Conservation (phyloP, 1,140 invertebrate species). For the Spodoptera litura region DNA sequence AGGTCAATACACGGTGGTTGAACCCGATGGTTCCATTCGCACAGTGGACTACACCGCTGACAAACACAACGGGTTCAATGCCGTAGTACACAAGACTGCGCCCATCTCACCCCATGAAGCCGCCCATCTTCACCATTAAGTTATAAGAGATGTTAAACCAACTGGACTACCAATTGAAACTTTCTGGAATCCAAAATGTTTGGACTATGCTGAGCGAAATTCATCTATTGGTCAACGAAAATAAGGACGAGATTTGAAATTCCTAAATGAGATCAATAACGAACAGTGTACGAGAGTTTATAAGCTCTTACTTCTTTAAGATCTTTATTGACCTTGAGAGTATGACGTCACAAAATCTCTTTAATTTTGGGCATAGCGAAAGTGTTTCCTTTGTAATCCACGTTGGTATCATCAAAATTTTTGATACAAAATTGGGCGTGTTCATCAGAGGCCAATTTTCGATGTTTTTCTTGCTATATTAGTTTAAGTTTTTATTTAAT, state of each 20-base stretch:
- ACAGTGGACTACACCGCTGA: slow-evolving; percentile 91
- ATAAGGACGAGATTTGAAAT: too few relatives aligned
- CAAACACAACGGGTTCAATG: slow-evolving; percentile 89
- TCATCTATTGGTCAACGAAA: too few relatives aligned
- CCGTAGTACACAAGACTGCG: slow-evolving; percentile 85
- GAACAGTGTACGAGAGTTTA: too few relatives aligned
- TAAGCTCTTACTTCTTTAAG: too few relatives aligned
- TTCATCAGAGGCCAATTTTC: slow-evolving; percentile 41
- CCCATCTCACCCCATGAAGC: slow-evolving; percentile 78
- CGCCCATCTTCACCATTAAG: slow-evolving; percentile 60
- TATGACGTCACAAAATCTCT: neutral
- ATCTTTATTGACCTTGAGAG: too few relatives aligned
- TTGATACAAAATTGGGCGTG: slow-evolving; percentile 1
- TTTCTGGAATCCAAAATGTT: neutral
- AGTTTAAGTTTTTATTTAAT: slow-evolving; percentile 12
- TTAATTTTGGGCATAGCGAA: neutral
- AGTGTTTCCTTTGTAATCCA: neutral
- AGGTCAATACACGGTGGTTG: slow-evolving; percentile 89
- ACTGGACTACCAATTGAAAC: slow-evolving; percentile 3
- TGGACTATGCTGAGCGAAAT: too few relatives aligned
- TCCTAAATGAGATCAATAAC: too few relatives aligned
- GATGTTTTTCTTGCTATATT: neutral
- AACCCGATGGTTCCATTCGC: slow-evolving; percentile 89
- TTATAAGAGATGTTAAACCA: slow-evolving; percentile 3
- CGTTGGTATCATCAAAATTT: neutral